phyloP scores from a whole-genome alignment of 2,888 invertebrate species.

The Hypomecis punctinalis region DNA sequence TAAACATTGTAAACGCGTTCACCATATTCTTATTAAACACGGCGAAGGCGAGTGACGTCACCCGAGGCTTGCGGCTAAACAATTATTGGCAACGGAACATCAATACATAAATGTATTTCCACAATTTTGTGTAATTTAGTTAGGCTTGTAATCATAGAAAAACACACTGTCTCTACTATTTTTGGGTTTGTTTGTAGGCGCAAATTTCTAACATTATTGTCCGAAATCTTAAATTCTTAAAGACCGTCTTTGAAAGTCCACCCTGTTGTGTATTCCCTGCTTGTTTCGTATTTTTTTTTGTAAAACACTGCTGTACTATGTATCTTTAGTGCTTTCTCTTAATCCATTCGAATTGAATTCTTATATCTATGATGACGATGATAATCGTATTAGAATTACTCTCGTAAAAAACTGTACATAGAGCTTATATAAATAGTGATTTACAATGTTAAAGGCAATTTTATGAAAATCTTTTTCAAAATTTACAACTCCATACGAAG shows the following conservation, averaged over 20 bases:
- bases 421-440: constrained; percentile 23
- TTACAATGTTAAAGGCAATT: constrained; percentile 39
- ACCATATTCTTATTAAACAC: constrained; percentile 52
- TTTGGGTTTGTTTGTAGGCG: constrained; percentile 51
- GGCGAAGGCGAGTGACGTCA: constrained; percentile 40
- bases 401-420: constrained; percentile 28
- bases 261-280: constrained; percentile 74
- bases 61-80: constrained; percentile 38
- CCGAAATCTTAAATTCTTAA: constrained; percentile 78
- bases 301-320: constrained; percentile 14
- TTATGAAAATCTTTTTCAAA: constrained; percentile 31
- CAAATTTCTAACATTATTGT: constrained; percentile 78
- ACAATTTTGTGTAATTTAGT: constrained; percentile 28
- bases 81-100: constrained; percentile 42
- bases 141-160: constrained; percentile 9
- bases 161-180: constrained; percentile 45
- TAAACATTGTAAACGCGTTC: constrained; percentile 74
- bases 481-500: constrained; percentile 8
- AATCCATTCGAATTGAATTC: constrained; percentile 24
- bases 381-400: constrained; percentile 33
- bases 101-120: constrained; percentile 25
- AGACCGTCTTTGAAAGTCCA: constrained; percentile 65
- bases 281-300: constrained; percentile 47
- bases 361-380: constrained; percentile 37
- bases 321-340: constrained; percentile 26